Base-by-base conservation (phyloP, 2,113 vertebrate species). In the Corapipo altera region DNA sequence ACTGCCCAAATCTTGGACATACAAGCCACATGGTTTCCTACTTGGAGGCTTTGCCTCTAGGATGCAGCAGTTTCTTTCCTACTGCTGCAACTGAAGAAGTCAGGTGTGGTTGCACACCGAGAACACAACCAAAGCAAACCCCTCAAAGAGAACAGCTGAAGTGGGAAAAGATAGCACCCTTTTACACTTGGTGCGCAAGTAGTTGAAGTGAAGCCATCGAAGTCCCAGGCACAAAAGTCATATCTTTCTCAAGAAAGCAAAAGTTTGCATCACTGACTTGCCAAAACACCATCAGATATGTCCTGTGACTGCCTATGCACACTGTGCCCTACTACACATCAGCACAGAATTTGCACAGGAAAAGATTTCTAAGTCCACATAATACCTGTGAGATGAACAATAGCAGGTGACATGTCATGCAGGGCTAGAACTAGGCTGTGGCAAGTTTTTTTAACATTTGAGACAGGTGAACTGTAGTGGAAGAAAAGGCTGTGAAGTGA, bases 11-110 rank as follows among this genome's bases (percentile, higher is more conserved):
- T 37, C 30, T 73, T 66, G 51, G 7, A 9, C 19, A 24, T 8
- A 4, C 5, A 52, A 70, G 52, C 4, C 22, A 69, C 0, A 0
- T 0, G 0, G 15, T 26, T 65, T 20, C 9, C 41, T 37, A 14
- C 21, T 86, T 69, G 28, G 11, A 85, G 27, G 4, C 46, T 61
- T 49, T 76, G 22, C 32, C 12, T 58, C n/a, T 84, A 77, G 37
- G n/a, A 89, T 58, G 35, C 33, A 35, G 15, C 3, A 28, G 1
- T 13, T 27, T 88, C 48, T 92, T 73, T 35, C 8, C 41, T 46
- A 18, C n/a, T 17, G n/a, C 15, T 4, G 41, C 20, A n/a, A 2
- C 11, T 7, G 27, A 81, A 61, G 20, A 20, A 44, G 8, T 9
- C 35, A n/a, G 26, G 28, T 70, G 6, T 41, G 10, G 64, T 61